Evolutionary conservation across 2,888 invertebrate genomes (phyloP), one percentile per base, ranked within the genome.

Genomic region (Caenorhabditis plicata): DNA sequence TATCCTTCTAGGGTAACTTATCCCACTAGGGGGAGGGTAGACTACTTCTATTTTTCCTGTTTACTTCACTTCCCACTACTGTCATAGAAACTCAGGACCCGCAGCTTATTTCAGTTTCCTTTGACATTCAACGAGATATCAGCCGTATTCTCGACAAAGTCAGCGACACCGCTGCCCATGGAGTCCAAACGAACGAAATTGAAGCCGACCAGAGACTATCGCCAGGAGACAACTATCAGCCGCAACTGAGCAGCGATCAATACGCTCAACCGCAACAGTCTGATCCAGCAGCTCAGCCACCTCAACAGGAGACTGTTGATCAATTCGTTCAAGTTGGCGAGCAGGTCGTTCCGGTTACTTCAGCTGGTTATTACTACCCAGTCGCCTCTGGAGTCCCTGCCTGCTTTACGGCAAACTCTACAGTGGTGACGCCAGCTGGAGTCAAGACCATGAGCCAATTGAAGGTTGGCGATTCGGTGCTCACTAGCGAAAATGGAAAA

Each of bases 361-460:
- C 67, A 27, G 71, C 73, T 33, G 76, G 76, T 22, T 76, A 75
- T 42, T 76, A 76, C 43, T 76, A 76, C 35, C 76, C 76, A 33
- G 76, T 76, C 20, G 65, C 64, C 20, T 68, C 64, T 27, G 68
- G 68, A 44, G 58, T 71, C 3, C 74, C 74, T n/a, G 75, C 74
- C 15, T 75, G 75, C 38, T 75, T 75, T 64, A 66, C 60, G 11
- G 52, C 44, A 19, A 56, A 62, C 26, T 50, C 62, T 3, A 32
- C 52, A 15, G 68, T 72, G 9, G 53, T 60, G 23, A 72, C 72
- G 1, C 57, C 64, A 8, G 9, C n/a, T n/a, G n/a, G n/a, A 17
- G 38, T 35, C 19, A 65, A 70, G 45, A 17, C 54, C 17, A 75
- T 75, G 71, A 51, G 67, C 19, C 56, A 73, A 13, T 42, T 75